These are phyloP conservation scores for Caenorhabditis latens DNA, from an alignment of 1,140 invertebrate species.

Conservation along the genomic window DNA sequence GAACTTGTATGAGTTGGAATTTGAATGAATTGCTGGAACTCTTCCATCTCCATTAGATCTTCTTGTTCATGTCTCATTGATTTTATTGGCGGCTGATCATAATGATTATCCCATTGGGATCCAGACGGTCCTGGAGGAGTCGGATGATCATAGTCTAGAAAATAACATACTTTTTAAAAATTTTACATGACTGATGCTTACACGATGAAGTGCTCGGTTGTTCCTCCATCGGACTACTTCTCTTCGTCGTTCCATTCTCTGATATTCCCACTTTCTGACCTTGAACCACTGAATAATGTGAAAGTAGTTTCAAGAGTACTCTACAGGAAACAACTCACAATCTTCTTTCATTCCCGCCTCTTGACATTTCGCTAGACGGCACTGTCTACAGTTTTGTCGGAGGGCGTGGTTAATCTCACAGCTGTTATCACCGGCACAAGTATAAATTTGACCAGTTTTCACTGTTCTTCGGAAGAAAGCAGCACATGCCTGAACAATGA, in stretches of 20 bases:
- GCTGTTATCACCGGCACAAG: neutral
- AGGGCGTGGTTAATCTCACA: conserved; percentile 27
- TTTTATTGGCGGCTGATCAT: neutral
- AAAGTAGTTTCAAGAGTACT: too few relatives aligned
- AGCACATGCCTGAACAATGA: neutral
- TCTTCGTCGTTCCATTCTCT: neutral
- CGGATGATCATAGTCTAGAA: neutral
- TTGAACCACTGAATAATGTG: neutral
- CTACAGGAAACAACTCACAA: neutral
- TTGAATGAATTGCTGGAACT: conserved; percentile 7
- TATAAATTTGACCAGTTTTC: neutral
- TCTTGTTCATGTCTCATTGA: neutral
- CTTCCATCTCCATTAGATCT: conserved; percentile 8
- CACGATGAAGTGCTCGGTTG: neutral
- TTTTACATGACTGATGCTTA: neutral
- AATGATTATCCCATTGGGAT: neutral
- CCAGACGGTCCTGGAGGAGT: neutral
- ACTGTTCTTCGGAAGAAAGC: conserved; percentile 29
- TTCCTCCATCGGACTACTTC: neutral
- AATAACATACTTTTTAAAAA: neutral
- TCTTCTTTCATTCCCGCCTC: conserved; percentile 33
- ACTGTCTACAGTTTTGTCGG: conserved; percentile 34
- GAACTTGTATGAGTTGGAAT: neutral
- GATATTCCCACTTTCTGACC: neutral
- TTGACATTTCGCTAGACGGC: neutral